A percentile compares a stretch with the other conserved stretches of the same genome.
phyloP scores from a whole-genome alignment of 1,140 invertebrate species.

The Aphaenogaster rudis region DNA sequence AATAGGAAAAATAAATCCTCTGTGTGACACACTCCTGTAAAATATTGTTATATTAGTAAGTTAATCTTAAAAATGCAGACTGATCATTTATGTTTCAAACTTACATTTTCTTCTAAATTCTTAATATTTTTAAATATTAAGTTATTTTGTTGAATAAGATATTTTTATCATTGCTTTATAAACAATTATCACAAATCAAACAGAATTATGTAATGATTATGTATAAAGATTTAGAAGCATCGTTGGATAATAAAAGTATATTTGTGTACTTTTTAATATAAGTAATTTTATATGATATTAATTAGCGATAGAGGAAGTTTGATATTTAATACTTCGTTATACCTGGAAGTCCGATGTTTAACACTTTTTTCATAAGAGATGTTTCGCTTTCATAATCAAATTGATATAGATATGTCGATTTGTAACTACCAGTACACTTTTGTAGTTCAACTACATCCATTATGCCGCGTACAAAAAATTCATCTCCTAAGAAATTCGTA shows the following conservation, averaged over 20 bases:
- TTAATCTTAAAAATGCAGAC: not conserved
- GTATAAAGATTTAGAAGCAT: not conserved
- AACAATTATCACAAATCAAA: not conserved
- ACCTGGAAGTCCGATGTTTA: conserved; percentile 7
- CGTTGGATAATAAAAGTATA: not conserved
- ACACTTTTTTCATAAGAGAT: conserved; percentile 34
- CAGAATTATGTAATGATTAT: not conserved
- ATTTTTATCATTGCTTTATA: not conserved
- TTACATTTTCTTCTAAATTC: not conserved
- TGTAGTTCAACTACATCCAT: conserved; percentile 84
- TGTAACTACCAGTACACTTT: conserved; percentile 67
- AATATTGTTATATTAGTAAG: conserved; percentile 27
- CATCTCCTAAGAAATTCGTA: conserved; percentile 84
- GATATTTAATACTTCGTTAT: not conserved
- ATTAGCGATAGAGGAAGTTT: not conserved
- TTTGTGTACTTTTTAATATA: not conserved
- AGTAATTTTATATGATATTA: not conserved
- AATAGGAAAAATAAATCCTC: conserved; percentile 81
- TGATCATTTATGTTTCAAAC: not conserved
- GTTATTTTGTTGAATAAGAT: not conserved
- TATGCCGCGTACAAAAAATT: conserved; percentile 83
- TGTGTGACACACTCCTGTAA: conserved; percentile 76
- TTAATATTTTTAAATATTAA: conserved; percentile 3
- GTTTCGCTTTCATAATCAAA: conserved; percentile 77
- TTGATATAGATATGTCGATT: conserved; percentile 87